phyloP scores from a whole-genome alignment of 2,113 vertebrate genomes.

The Dicaeum eximium region DNA sequence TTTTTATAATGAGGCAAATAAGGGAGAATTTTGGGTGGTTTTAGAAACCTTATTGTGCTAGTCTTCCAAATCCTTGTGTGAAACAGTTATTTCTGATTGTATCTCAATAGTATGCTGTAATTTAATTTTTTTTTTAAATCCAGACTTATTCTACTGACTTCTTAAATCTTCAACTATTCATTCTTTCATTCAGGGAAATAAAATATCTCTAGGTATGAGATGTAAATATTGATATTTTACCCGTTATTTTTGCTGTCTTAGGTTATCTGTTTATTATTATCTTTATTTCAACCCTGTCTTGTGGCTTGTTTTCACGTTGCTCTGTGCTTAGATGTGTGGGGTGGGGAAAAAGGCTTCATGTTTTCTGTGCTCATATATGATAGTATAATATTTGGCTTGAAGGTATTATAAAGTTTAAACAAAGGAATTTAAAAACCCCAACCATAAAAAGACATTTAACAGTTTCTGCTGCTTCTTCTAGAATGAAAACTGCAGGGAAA shows the following conservation, averaged over 20 bases:
- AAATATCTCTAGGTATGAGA: background rate
- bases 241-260: background rate
- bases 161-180: background rate
- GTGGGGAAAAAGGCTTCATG: background rate
- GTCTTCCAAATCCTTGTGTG: background rate
- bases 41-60: background rate
- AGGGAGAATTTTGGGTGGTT: background rate
- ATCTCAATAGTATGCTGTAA: background rate
- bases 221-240: background rate
- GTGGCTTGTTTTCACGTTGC: background rate
- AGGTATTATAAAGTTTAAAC: background rate
- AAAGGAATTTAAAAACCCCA: accelerated
- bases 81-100: background rate
- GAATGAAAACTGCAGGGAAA: background rate
- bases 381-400: background rate
- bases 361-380: background rate
- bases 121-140: background rate
- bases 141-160: background rate
- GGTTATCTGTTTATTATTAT: background rate
- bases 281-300: background rate
- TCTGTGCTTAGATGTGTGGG: accelerated
- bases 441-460: background rate
- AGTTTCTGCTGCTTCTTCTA: background rate
- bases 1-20: background rate
- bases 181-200: background rate